Conservation (phyloP, 2,888 invertebrate genomes). For the Copidosoma aretas region DNA sequence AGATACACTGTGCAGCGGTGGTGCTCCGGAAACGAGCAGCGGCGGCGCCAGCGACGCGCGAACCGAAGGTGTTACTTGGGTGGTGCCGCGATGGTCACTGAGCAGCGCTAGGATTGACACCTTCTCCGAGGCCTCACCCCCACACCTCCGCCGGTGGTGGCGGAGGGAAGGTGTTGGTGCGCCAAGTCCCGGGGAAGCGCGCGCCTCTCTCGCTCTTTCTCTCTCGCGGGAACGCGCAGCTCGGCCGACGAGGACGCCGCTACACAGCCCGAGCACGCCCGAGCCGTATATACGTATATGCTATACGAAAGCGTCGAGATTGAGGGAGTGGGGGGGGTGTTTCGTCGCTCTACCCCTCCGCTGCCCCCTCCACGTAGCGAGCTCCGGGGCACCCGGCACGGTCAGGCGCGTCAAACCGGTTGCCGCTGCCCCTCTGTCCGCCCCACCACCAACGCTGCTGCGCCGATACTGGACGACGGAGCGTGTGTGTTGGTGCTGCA, state of each 20-base stretch:
- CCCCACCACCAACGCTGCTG: conserved; percentile 8
- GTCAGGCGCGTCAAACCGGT: conserved; percentile 6
- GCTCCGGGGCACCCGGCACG: neutral
- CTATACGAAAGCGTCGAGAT: too few relatives aligned
- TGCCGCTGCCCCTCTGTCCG: conserved; percentile 6
- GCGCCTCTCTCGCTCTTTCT: neutral
- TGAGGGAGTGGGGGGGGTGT: conserved; percentile 19
- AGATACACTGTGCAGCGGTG: neutral
- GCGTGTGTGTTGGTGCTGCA: conserved; percentile 53
- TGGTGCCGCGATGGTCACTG: conserved; percentile 64
- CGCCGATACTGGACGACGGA: neutral
- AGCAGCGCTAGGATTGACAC: conserved; percentile 64
- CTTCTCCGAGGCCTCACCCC: conserved; percentile 60
- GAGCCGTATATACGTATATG: too few relatives aligned
- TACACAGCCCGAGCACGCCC: conserved; percentile 48
- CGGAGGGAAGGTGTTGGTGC: conserved; percentile 28
- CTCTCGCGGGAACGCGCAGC: neutral
- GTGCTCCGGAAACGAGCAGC: conserved; percentile 8
- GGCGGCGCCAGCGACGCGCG: conserved; percentile 49
- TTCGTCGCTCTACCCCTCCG: conserved; percentile 13
- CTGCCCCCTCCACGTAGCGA: neutral
- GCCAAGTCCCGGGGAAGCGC: conserved; percentile 8
- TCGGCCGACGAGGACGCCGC: conserved; percentile 19
- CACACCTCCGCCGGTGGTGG: conserved; percentile 52
- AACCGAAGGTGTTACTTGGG: conserved; percentile 63